Base-by-base conservation (phyloP, 1,140 invertebrate species). In the Helicoverpa armigera region DNA sequence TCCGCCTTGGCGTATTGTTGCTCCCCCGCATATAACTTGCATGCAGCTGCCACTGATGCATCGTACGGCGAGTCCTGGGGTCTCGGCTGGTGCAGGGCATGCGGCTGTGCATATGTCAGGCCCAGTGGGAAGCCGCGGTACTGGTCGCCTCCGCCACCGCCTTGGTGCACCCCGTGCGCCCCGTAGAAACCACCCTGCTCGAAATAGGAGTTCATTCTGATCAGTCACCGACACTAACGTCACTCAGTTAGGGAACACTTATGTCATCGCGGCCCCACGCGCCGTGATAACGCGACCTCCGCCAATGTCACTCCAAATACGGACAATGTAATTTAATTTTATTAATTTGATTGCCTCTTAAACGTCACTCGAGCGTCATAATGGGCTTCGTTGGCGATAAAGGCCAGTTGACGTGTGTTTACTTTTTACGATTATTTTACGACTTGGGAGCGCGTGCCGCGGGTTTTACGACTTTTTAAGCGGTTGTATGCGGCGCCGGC, bases 181-280 rank as follows among this genome's bases (percentile, higher is more conserved):
- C 98, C 98, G 95, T 98, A 98, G 96, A 98, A 98, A 94, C 98
- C 98, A 94, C 97, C 97, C 96, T 98, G 98, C 95, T 98, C 98
- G 94, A 98, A 99, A 95, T 98, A 99, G 90, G 98, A 98, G 97
- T 98, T 98, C 98, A 98, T 99, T 95, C 95, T 96, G 94, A 90
- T 82, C 80, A 83, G 85, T 91, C 92, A 92, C 93, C 75, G 87
- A 82, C 92, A 91, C 91, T 84, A 88, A 89, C 90, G 91, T 92
- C 93, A 94, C 92, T 92, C 86, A 88, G 88, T 88, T 83, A 83
- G 83, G 74, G 82, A 91, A 87, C 92, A 92, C 92, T 94, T 94
- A 94, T 94, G 92, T 93, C 93, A 94, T 95, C 89, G 90, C 92
- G 89, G 87, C 87, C 87, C 90, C 88, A 86, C 89, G 90, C 87